Evolutionary conservation across 2,888 invertebrate genomes (phyloP), one percentile per base, ranked within the genome.

Genomic region (Flexamia atlantica): DNA sequence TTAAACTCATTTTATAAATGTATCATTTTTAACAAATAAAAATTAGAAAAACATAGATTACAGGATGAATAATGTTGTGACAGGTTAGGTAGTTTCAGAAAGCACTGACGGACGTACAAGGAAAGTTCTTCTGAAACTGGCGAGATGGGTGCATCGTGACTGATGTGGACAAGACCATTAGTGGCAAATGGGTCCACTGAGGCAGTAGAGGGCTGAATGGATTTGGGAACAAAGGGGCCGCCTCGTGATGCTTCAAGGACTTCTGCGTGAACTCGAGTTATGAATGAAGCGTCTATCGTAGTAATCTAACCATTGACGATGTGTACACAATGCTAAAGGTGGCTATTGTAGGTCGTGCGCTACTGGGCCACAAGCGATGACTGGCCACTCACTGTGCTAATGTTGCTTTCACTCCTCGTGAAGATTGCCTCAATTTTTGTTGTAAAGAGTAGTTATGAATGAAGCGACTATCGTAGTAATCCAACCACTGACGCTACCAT

Each of bases 301-400:
- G 72, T 72, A 42, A 36, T 42, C 4, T 10, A 42, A 1, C 76
- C 76, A 76, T 76, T 76, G 76, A 76, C 50, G 76, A 17, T 76
- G 28, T 50, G 70, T 42, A 50, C 50, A 76, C 76, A 46, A 42
- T 72, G 72, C 72, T 72, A 72, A 72, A 20, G 42, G 72, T 72
- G 40, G 42, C 40, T 23, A 72, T 72, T 72, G 72, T 40, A 40
- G 42, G 42, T 72, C 72, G 72, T 72, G 72, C 72, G n/a, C 72
- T 40, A 23, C 72, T 23, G 12, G 23, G 72, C 72, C 40, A 72
- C 64, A 5, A 64, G 42, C 14, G 72, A 72, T 72, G 72, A 72
- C 72, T 36, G 10, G 72, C 36, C 5, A 72, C 72, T 72, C 64
- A 28, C 36, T 72, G 20, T 40, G 72, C 72, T 72, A 36, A 36